These are phyloP conservation scores for Gavialis gangeticus DNA, from an alignment of 2,113 vertebrate genomes.

Conservation along the genomic window DNA sequence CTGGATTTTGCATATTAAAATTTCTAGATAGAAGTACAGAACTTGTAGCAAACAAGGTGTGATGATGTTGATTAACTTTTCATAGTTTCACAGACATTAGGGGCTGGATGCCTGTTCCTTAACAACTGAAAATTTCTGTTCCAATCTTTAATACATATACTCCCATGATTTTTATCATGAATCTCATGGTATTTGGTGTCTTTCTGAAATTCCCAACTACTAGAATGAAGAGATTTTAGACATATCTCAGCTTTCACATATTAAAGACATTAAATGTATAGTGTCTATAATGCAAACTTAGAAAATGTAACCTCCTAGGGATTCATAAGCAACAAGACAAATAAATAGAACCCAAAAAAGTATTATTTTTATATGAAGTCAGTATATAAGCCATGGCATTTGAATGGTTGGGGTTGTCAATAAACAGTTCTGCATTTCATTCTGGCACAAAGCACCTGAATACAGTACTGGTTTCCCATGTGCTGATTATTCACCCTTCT, in stretches of 20 bases:
- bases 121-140: not conserved
- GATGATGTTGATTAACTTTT: not conserved
- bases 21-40: not conserved
- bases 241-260: not conserved
- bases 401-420: not conserved
- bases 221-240: not conserved
- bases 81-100: too few species aligned
- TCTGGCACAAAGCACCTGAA: not conserved
- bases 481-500: not conserved
- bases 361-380: not conserved
- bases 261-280: not conserved
- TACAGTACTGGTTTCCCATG: not conserved
- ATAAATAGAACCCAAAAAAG: not conserved
- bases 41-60: slow-evolving; percentile 1
- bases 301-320: not conserved
- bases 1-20: not conserved
- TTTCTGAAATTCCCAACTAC: not conserved
- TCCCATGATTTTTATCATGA: not conserved
- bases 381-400: not conserved
- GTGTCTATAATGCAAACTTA: not conserved
- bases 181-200: not conserved
- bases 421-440: not conserved
- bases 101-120: not conserved
- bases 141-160: not conserved
- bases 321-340: not conserved